phyloP scores from a whole-genome alignment of 2,888 invertebrate genomes.

The Iphiclides podalirius region DNA sequence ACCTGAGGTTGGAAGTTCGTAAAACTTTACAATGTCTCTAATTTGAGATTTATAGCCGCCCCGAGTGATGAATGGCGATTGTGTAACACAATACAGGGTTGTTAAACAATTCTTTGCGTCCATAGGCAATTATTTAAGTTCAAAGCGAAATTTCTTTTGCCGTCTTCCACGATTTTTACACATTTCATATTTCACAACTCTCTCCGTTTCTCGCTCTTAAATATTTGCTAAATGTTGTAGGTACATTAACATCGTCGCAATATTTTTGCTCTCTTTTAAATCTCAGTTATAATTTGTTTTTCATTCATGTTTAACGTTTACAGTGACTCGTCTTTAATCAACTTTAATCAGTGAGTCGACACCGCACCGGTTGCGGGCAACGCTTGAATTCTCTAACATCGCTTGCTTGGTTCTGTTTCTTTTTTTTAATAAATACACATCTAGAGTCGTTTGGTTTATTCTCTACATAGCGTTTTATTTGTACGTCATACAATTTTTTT shows the following conservation, averaged over 20 bases:
- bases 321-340: constrained; percentile 16
- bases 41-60: constrained; percentile 58
- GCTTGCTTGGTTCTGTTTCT: constrained; percentile 6
- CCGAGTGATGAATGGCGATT: constrained; percentile 56
- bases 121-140: too few species aligned
- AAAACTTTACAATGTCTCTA: constrained; percentile 70
- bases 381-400: constrained; percentile 16
- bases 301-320: constrained; percentile 10
- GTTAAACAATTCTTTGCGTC: too few species aligned
- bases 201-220: too few species aligned
- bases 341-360: constrained; percentile 12
- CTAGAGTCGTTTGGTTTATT: constrained; percentile 7
- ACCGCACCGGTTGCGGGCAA: constrained; percentile 6
- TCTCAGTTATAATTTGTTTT: constrained; percentile 6
- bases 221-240: too few species aligned
- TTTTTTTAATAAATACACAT: constrained; percentile 1
- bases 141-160: too few species aligned
- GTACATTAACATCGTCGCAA: too few species aligned
- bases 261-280: background rate
- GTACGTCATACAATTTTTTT: background rate
- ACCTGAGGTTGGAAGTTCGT: constrained; percentile 52
- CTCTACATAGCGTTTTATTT: constrained; percentile 13
- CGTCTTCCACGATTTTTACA: too few species aligned
- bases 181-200: too few species aligned
- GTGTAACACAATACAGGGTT: constrained; percentile 53